These are phyloP conservation scores for Cerastis rubricosa DNA, from an alignment of 2,888 invertebrate genomes.

Conservation along the genomic window DNA sequence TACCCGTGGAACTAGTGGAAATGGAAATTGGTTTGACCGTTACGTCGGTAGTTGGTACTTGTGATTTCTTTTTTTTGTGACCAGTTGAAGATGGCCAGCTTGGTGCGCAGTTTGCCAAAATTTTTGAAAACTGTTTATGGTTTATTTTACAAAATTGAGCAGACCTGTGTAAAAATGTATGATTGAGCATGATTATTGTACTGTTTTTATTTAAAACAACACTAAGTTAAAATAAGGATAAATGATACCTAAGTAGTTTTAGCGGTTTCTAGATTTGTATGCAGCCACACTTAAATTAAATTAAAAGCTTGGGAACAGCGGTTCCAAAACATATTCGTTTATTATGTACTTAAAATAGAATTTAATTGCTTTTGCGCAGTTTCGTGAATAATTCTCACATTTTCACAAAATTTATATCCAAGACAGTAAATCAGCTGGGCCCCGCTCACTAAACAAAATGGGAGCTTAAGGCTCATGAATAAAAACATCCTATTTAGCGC, in stretches of 20 bases:
- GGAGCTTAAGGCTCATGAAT: constrained; percentile 89
- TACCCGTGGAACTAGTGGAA: constrained; percentile 72
- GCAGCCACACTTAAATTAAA: constrained; percentile 20
- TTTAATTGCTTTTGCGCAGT: constrained; percentile 74
- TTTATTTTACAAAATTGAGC: not conserved
- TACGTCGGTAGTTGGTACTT: constrained; percentile 20
- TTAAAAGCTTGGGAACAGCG: constrained; percentile 46
- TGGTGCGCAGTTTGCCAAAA: not conserved
- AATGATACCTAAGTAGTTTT: not conserved
- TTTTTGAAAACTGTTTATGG: not conserved
- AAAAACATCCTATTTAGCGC: constrained; percentile 90
- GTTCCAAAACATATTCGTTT: constrained; percentile 54
- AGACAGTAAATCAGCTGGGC: constrained; percentile 88
- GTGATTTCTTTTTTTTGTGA: constrained; percentile 1
- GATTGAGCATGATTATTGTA: no score
- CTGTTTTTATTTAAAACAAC: not conserved
- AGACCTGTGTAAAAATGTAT: not conserved
- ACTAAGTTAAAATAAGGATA: not conserved
- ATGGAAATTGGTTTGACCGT: constrained; percentile 67
- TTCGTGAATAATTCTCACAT: constrained; percentile 79
- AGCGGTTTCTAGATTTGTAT: not conserved
- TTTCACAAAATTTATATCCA: constrained; percentile 87
- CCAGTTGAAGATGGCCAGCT: not conserved
- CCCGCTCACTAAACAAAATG: constrained; percentile 89
- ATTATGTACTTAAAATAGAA: constrained; percentile 61